Evolutionary conservation across 2,797 vertebrate species (phyloP).

Genomic region (Furcifer pardalis): DNA sequence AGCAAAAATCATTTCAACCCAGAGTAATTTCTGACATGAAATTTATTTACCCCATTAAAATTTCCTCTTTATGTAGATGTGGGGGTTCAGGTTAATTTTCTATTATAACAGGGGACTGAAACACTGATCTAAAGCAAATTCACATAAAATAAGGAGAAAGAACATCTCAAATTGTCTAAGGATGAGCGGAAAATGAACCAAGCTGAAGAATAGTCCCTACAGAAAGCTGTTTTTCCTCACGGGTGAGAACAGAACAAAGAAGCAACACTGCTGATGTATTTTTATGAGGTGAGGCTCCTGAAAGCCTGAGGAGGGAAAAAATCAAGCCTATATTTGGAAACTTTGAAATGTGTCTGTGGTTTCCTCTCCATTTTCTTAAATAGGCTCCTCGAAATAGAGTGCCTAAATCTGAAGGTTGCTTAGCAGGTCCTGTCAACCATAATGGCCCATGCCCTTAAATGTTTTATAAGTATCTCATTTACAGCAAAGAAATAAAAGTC

Average conservation of each 20-base stretch:
- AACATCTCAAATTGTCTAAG: not conserved
- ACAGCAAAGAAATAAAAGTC: constrained; percentile 15
- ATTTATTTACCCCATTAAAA: too few relatives aligned
- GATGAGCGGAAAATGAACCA: not conserved
- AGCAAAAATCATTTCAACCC: too few relatives aligned
- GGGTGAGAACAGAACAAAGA: constrained; percentile 20
- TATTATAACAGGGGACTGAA: too few relatives aligned
- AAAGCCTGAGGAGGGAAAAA: constrained; percentile 12
- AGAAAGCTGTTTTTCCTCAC: not conserved
- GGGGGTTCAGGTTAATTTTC: too few relatives aligned
- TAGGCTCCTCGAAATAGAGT: constrained; percentile 14
- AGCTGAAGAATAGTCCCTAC: not conserved
- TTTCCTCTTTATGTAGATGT: too few relatives aligned
- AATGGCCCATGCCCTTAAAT: constrained; percentile 8
- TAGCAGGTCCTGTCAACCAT: not conserved
- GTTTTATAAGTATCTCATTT: constrained; percentile 30
- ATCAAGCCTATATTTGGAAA: constrained; percentile 23
- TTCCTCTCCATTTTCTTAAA: not conserved
- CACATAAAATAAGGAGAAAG: not conserved
- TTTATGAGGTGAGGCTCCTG: not conserved
- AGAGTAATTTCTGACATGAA: too few relatives aligned
- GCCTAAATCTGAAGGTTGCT: constrained; percentile 22
- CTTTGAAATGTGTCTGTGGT: not conserved
- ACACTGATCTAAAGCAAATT: not conserved
- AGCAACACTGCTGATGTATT: constrained; percentile 10